Evolutionary conservation across 2,888 invertebrate species (phyloP), one percentile per base, ranked within the genome.

Genomic region (Hecatera dysodea): DNA sequence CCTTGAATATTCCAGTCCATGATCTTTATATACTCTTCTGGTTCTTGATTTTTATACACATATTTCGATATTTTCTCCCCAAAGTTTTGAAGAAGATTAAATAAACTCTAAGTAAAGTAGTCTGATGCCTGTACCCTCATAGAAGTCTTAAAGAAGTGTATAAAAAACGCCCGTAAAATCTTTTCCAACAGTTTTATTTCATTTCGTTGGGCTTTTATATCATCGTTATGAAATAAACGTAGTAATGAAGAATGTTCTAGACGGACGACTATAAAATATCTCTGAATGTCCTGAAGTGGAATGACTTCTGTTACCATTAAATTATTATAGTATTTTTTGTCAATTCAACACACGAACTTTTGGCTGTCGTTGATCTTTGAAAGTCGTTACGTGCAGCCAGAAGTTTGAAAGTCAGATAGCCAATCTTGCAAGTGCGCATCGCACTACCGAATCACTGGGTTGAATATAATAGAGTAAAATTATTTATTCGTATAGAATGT

Each of bases 141-240:
- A 53, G 36, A 61, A 70, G 22, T 71, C 46, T 48, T 57, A 50
- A 71, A 83, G 59, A 81, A 83, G 73, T 69, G 71, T 71, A 71
- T 83, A 67, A 67, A 24, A 76, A 80, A 66, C 29, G 42, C 15
- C 44, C 36, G 50, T 72, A 50, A 76, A 83, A 68, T 65, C 61
- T 67, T 56, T 76, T n/a, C 15, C n/a, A 44, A 57, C 46, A 33
- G 42, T 71, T 66, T 60, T 65, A 81, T 81, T 67, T 59, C 6
- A 46, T 71, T 66, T 46, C 22, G n/a, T 64, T 12, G 22, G 27
- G 33, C 29, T 72, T 81, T 81, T 39, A 61, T 80, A 57, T 42
- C 42, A 66, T 52, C 55, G 67, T 63, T 59, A 53, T 59, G 60
- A 44, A 67, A 80, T 80, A 68, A 75, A 78, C 52, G 81, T 53